Percentiles rank a stretch among this genome's conserved stretches.
These are phyloP conservation scores for Sitobion miscanthi DNA, from an alignment of 1,140 invertebrate genomes.

Conservation along the genomic window DNA sequence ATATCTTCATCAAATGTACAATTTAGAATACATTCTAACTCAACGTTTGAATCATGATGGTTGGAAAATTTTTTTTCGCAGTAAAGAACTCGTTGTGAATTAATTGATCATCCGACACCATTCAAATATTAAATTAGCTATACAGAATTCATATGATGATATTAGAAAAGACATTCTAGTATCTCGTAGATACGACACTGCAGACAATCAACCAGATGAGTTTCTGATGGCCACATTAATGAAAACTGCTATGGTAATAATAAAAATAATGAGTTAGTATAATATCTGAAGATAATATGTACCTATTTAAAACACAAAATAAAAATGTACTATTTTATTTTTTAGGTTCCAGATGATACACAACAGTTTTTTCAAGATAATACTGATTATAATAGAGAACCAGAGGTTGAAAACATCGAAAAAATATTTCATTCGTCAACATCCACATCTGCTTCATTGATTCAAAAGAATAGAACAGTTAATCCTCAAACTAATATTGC, in stretches of 20 bases:
- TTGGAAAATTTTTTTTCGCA: not conserved
- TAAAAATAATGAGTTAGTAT: no score
- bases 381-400: not conserved
- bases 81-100: not conserved
- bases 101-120: not conserved
- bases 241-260: not conserved
- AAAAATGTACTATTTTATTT: not conserved
- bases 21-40: slow-evolving; percentile 10
- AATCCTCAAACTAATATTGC: not conserved
- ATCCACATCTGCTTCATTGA: not conserved
- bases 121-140: not conserved
- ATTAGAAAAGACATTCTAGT: not conserved
- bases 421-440: not conserved
- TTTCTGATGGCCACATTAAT: not conserved
- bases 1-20: slow-evolving; percentile 60
- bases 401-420: not conserved
- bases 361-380: not conserved
- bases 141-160: not conserved
- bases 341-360: not conserved
- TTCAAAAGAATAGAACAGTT: not conserved
- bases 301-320: no score
- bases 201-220: not conserved
- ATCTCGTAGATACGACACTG: not conserved
- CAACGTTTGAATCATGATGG: not conserved
- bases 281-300: no score